phyloP scores from a whole-genome alignment of 2,113 vertebrate species.

The Delphinus delphis region DNA sequence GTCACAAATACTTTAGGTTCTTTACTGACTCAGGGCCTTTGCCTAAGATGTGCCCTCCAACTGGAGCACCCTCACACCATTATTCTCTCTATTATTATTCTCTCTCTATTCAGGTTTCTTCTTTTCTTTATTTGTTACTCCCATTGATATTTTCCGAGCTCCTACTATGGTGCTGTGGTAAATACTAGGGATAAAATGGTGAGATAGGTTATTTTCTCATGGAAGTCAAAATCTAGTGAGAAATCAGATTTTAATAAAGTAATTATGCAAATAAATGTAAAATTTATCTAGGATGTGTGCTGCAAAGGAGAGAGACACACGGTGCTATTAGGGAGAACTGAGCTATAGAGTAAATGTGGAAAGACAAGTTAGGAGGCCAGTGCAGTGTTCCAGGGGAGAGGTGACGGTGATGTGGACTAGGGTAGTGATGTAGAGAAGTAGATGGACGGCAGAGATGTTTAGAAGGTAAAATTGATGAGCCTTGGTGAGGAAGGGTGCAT shows the following conservation, averaged over 20 bases:
- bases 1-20: not conserved
- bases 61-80: not conserved
- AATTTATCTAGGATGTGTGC: not conserved
- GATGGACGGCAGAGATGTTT: not conserved
- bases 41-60: not conserved
- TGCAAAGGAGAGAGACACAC: not conserved
- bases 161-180: not conserved
- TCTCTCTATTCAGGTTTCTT: not conserved
- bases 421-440: not conserved
- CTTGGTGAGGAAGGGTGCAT: not conserved
- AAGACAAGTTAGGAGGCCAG: not conserved
- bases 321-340: not conserved
- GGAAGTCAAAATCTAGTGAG: conserved; percentile 2
- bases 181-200: not conserved
- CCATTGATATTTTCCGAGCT: not conserved
- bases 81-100: not conserved
- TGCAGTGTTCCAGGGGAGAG: not conserved
- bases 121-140: not conserved
- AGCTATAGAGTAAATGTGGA: not conserved
- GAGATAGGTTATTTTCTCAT: conserved; percentile 6
- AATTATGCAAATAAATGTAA: conserved; percentile 3
- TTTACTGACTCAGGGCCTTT: not conserved
- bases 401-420: not conserved
- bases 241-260: conserved; percentile 1
- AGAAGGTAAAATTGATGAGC: not conserved